These are phyloP conservation scores for Heliothis peltigera DNA, from an alignment of 2,888 invertebrate species.

Conservation along the genomic window DNA sequence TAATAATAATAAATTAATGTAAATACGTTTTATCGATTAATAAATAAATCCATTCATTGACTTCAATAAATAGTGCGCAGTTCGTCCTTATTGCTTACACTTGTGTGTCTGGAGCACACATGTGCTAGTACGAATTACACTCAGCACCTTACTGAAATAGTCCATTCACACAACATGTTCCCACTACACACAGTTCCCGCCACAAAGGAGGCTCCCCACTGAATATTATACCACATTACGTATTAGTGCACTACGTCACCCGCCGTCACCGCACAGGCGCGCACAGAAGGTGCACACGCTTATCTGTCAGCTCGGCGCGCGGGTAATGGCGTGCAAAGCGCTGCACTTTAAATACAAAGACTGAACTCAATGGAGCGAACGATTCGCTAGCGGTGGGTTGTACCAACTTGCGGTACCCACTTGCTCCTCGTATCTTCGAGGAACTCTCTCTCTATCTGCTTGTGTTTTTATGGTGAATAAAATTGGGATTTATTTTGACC, in stretches of 20 bases:
- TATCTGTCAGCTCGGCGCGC: neutral
- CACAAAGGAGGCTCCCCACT: constrained; percentile 16
- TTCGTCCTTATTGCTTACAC: no score
- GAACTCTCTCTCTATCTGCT: no score
- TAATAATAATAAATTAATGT: no score
- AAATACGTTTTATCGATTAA: no score
- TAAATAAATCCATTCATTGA: no score
- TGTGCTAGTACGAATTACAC: no score
- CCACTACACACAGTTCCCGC: neutral
- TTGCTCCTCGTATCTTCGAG: no score
- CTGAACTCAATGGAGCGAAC: neutral
- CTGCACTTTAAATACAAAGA: neutral
- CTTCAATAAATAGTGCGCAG: no score
- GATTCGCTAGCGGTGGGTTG: neutral
- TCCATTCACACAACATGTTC: neutral
- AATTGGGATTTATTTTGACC: no score
- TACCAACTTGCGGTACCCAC: neutral
- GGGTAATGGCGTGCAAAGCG: neutral
- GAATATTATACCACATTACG: constrained; percentile 28
- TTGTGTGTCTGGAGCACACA: no score
- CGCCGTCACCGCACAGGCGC: neutral
- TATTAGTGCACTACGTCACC: constrained; percentile 6
- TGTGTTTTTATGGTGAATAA: no score
- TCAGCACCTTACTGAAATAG: no score
- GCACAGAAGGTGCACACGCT: constrained; percentile 9